Conservation (phyloP, 2,797 vertebrate species). For the Coluber constrictor region DNA sequence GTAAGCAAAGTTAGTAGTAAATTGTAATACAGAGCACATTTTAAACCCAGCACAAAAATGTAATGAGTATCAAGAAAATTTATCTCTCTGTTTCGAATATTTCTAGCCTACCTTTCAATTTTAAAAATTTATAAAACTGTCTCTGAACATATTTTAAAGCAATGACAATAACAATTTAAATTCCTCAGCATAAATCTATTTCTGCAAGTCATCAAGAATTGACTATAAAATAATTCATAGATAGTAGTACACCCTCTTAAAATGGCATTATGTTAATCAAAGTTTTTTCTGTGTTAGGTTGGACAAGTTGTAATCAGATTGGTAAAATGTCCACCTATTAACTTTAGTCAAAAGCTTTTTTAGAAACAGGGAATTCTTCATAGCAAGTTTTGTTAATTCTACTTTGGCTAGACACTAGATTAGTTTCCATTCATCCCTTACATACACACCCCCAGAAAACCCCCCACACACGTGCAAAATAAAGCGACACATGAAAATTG, state of each 20-base stretch:
- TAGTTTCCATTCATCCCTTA: not conserved
- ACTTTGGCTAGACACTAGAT: not conserved
- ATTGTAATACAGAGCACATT: not conserved
- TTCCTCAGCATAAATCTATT: not conserved
- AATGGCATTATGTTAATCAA: not conserved
- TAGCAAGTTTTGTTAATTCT: not conserved
- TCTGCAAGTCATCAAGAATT: not conserved
- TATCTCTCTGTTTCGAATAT: not conserved
- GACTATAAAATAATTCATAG: not conserved
- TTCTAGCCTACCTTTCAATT: not conserved
- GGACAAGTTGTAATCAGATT: not conserved
- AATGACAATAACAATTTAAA: not conserved
- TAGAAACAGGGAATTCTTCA: not conserved
- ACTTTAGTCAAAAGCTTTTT: not conserved
- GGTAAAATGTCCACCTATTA: not conserved
- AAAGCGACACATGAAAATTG: not conserved
- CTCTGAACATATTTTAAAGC: not conserved
- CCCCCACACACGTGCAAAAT: not conserved
- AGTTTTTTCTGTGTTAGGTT: not conserved
- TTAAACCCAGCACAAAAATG: not conserved
- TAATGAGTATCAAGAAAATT: not conserved
- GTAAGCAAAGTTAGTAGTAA: not conserved
- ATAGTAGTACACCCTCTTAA: not conserved
- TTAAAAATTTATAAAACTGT: not conserved
- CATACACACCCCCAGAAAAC: fast-evolving